Evolutionary conservation across 2,113 vertebrate species (phyloP), one percentile per base, ranked within the genome.

Genomic region (Petrocephalus microphthalmus): DNA sequence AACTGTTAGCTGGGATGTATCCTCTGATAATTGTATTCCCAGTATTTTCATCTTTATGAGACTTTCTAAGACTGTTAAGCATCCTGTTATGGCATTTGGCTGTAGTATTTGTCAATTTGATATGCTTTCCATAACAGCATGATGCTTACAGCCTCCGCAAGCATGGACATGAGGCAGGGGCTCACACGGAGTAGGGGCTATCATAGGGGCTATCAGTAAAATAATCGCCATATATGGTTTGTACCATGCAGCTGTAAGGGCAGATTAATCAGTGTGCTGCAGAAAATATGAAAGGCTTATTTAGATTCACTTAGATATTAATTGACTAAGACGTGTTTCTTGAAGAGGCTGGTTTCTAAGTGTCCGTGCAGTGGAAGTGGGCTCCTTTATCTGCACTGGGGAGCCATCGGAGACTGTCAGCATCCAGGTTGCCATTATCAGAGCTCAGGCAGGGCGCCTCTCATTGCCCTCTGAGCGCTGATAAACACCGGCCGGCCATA

Each of bases 401-500:
- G 87, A 84, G 89, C 92, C 92, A 93, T 93, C 91, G 0, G 86
- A 20, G 74, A 15, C 84, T 88, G 89, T 88, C 93, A 93, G 92
- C 89, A 91, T 92, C 90, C 91, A 90, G 84, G 25, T 89, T 78
- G 42, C 84, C 89, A 90, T 93, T 95, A 95, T 95, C 95, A 94
- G 87, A 87, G 20, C 3, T 42, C 29, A 67, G 91, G 90, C 94
- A 95, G 93, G 90, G 91, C 92, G 49, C 89, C 86, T 83, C 88
- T n/a, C 88, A 91, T 89, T 89, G 82, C 86, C 88, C 25, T 78
- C 3, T 52, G 74, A 87, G 67, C n/a, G 7, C 91, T 92, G 95
- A 96, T 95, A 96, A 94, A 93, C 89, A 89, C 92, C 82, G 89
- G 89, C 85, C 84, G 89, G 89, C 91, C 85, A 92, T 94, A 95